Evolutionary conservation across 2,888 invertebrate genomes (phyloP), one percentile per base, ranked within the genome.

Genomic region (Tanypteryx hageni): DNA sequence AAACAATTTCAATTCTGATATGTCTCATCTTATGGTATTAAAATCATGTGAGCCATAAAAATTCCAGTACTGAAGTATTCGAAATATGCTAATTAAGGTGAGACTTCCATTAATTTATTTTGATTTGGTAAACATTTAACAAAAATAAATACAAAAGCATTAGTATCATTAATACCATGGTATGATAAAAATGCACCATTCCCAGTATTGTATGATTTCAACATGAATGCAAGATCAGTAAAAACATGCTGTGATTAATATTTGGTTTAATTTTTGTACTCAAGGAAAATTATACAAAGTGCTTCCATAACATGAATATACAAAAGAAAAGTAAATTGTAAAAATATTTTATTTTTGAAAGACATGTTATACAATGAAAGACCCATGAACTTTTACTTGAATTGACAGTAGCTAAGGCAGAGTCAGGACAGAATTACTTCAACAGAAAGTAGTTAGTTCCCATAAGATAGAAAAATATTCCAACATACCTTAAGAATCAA

Each of bases 301-400:
- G 1, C 44, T 44, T 27, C 22, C 76, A 76, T 22, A 14, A 76
- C 27, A 76, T 61, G 89, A 89, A 89, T 31, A 64, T 44, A 44
- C 44, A 5, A 44, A 44, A 89, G n/a, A 89, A 56, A 27, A 44
- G 8, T 89, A 68, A 31, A 89, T 11, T 68, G 89, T 31, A 89
- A 89, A 89, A 89, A 89, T 89, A 89, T n/a, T 89, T 89, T 89
- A 89, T 89, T 89, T 64, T 44, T 27, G 31, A 89, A 64, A 89
- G 61, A 89, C 64, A 64, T 44, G 83, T 89, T 44, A 68, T 44
- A 89, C 89, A 89, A 83, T 31, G 89, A 31, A 89, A 44, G 89
- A 89, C 68, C 89, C 89, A 68, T 68, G 44, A 31, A 89, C n/a
- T 31, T 31, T n/a, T 64, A 1, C 7, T 44, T 18, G 61, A 89